These are phyloP conservation scores for Choloepus didactylus DNA, from an alignment of 2,797 vertebrate species.

Conservation along the genomic window DNA sequence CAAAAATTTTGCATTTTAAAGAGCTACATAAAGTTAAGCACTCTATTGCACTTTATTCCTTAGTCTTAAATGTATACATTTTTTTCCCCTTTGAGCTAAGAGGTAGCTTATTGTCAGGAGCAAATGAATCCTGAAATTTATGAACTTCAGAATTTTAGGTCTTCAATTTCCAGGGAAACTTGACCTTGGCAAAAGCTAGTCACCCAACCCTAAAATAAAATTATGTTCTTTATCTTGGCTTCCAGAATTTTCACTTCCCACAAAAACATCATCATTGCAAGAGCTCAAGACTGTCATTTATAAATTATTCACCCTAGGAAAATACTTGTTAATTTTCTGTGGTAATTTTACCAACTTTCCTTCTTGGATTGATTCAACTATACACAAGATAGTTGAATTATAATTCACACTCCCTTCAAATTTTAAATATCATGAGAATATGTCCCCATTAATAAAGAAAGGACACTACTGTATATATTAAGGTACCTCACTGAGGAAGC, in stretches of 20 bases:
- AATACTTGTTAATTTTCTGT: neutral
- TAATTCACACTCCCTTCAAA: neutral
- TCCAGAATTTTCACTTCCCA: neutral
- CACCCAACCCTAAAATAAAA: neutral
- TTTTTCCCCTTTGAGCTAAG: conserved; percentile 60
- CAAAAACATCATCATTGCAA: neutral
- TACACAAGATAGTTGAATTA: neutral
- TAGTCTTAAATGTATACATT: conserved; percentile 32
- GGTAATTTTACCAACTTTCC: neutral
- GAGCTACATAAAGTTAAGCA: conserved; percentile 71
- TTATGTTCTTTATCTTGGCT: neutral
- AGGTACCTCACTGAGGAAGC: neutral
- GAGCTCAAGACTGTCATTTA: neutral
- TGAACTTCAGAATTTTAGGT: conserved; percentile 42
- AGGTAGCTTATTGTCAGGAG: conserved; percentile 49
- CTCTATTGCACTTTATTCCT: conserved; percentile 58
- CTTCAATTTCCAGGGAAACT: neutral
- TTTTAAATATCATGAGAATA: conserved; percentile 32
- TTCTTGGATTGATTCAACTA: neutral
- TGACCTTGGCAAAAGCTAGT: neutral
- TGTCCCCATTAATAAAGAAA: neutral
- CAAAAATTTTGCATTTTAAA: conserved; percentile 68
- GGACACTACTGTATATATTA: neutral
- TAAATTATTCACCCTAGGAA: neutral
- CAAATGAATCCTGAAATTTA: conserved; percentile 68